Base-by-base conservation (phyloP, 2,888 invertebrate species). In the Pammene aurita region DNA sequence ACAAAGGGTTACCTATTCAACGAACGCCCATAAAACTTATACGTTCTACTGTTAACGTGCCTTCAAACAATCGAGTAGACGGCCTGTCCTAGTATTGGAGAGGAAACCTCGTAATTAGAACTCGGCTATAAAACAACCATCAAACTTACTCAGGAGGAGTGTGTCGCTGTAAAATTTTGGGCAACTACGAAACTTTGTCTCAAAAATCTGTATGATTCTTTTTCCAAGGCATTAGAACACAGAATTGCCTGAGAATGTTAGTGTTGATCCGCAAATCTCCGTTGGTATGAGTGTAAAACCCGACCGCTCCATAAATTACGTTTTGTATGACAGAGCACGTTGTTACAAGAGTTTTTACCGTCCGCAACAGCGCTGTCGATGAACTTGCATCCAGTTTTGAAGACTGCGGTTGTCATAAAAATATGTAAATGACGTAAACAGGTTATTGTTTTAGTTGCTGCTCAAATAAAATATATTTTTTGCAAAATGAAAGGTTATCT, bases 101-200 rank as follows among this genome's bases (percentile, higher is more conserved):
- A 88, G 87, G 88, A 89, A 88, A 89, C 87, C 84, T 84, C 83
- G 83, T 88, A 90, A 92, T 92, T 92, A 90, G 87, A 86, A 86
- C 85, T 82, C 79, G 84, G 88, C 82, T 81, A 86, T 92, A 92
- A 92, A 92, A 92, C 84, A 89, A 85, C 90, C 90, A 90, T 92
- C 88, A 92, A 91, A 88, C 83, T 83, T 80, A 84, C 83, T 85
- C 82, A 78, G 82, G 85, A 88, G 82, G 84, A 85, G 80, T 84
- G 83, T 83, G 81, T 83, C 83, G 84, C 75, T 82, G 80, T 86
- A 83, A 78, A 85, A 85, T 79, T 77, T 71, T 72, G 68, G 74
- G 76, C 76, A 78, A 75, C 52, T 62, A 73, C 73, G 61, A 61
- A 58, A 62, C 41, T 71, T 26, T 50, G 35, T 14, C 41, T 44